These are phyloP conservation scores for Avahi laniger DNA, from an alignment of 2,797 vertebrate species.

Conservation along the genomic window DNA sequence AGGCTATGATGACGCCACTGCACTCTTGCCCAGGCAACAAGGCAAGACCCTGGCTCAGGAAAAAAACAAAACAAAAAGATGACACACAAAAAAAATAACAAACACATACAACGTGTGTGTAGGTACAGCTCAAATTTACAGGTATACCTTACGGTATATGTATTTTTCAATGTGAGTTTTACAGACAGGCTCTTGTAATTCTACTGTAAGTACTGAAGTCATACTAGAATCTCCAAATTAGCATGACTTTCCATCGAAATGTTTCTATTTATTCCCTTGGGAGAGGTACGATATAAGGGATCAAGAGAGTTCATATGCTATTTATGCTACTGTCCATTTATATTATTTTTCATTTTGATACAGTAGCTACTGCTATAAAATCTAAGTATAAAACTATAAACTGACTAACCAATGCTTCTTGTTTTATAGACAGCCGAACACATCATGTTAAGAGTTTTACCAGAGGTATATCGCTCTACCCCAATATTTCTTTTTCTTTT, in stretches of 20 bases:
- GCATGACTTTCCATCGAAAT: background rate
- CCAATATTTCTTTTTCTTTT: background rate
- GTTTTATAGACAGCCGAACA: constrained; percentile 19
- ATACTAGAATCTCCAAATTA: background rate
- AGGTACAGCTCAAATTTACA: background rate
- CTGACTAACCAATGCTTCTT: background rate
- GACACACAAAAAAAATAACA: background rate
- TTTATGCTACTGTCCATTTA: background rate
- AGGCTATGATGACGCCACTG: background rate
- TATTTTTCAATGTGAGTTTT: background rate
- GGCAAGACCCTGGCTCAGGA: background rate
- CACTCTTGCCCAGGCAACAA: background rate
- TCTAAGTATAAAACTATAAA: background rate
- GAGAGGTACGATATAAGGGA: background rate
- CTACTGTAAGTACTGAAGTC: constrained; percentile 28
- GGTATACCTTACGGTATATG: background rate
- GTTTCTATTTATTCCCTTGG: background rate
- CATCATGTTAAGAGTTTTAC: background rate
- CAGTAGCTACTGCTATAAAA: background rate
- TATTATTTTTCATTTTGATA: constrained; percentile 12
- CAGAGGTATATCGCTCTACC: background rate
- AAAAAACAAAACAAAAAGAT: background rate
- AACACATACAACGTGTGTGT: background rate
- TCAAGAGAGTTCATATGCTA: background rate
- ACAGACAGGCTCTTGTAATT: background rate